These are phyloP conservation scores for Brachionus plicatilis DNA, from an alignment of 1,140 invertebrate genomes.

Conservation along the genomic window DNA sequence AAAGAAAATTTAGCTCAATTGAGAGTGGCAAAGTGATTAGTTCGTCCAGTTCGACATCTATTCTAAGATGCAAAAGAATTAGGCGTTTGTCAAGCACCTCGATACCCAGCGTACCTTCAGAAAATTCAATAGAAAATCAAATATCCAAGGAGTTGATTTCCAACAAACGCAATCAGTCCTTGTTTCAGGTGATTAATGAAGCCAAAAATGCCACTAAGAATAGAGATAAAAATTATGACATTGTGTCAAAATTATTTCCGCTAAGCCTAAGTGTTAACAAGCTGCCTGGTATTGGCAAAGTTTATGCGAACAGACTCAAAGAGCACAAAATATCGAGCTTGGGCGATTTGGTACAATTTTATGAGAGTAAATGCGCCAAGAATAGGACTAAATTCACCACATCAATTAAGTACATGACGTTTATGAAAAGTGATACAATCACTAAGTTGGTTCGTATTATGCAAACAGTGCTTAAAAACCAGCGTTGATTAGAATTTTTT, in stretches of 20 bases:
- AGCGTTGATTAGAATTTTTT: background rate
- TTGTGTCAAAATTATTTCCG: background rate
- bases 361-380: background rate
- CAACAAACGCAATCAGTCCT: background rate
- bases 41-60: background rate
- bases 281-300: background rate
- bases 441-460: background rate
- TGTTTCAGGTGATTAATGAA: background rate
- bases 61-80: background rate
- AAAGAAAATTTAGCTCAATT: background rate
- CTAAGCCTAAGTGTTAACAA: background rate
- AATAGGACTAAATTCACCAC: background rate
- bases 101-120: background rate
- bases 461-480: background rate
- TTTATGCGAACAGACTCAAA: constrained; percentile 11
- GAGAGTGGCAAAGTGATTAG: background rate
- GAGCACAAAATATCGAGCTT: background rate
- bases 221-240: background rate
- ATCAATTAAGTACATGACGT: background rate
- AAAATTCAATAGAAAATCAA: background rate
- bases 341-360: background rate
- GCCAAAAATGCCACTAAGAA: background rate
- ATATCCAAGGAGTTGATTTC: background rate
- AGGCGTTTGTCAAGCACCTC: background rate
- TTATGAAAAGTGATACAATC: constrained; percentile 21